Percentiles rank a stretch among this genome's conserved stretches.
Evolutionary conservation across 2,113 vertebrate species (phyloP).

Genomic region (Opisthocomus hoazin): DNA sequence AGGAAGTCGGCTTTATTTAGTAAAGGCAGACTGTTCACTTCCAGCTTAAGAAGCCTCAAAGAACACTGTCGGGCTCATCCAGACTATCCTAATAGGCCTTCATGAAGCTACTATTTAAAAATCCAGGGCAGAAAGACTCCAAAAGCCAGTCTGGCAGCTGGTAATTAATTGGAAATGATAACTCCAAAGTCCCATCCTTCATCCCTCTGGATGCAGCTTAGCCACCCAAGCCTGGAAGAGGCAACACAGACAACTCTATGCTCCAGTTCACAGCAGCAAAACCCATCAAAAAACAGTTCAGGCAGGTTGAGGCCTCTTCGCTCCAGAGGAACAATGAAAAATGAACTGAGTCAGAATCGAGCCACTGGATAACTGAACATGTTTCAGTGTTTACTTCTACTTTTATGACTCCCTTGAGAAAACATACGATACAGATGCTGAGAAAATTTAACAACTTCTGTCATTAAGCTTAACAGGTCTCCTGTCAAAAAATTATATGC

Average conservation of each 20-base stretch:
- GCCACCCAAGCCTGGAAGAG: not conserved
- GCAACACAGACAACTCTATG: accelerated
- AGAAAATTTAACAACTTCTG: not conserved
- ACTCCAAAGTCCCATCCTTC: not conserved
- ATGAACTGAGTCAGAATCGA: not conserved
- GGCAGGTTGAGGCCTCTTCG: not conserved
- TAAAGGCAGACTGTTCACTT: not conserved
- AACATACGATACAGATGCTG: not conserved
- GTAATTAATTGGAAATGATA: not conserved
- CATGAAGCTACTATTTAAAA: not conserved
- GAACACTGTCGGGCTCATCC: not conserved
- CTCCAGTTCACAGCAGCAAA: not conserved
- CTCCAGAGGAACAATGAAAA: not conserved
- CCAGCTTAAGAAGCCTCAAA: not conserved
- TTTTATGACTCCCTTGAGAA: not conserved
- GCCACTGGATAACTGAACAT: not conserved
- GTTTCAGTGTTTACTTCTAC: not conserved
- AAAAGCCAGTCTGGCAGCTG: not conserved
- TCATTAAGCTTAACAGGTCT: not conserved
- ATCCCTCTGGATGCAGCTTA: not conserved
- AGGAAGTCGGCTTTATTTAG: not conserved
- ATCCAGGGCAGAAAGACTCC: not conserved
- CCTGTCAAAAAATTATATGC: not conserved
- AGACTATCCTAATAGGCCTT: not conserved
- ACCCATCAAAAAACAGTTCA: accelerated